Evolutionary conservation across 2,888 invertebrate genomes (phyloP), one percentile per base, ranked within the genome.

Genomic region (Campoletis raptor): DNA sequence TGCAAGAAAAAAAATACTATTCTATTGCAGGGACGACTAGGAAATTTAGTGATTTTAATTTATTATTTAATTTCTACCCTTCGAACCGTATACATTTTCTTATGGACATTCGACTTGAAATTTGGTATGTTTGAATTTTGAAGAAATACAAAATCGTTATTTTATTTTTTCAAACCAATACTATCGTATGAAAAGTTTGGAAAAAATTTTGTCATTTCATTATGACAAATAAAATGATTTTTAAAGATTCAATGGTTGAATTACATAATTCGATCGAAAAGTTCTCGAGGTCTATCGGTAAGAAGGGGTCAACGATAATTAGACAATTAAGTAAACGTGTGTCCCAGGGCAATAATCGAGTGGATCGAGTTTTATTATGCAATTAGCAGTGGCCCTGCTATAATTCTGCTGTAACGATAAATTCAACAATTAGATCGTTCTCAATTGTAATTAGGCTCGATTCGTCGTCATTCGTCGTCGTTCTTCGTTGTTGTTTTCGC

Each of bases 381-480:
- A 61, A 78, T 73, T 78, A 86, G 77, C 48, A 18, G 66, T 69
- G 61, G 21, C 42, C 48, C 78, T 40, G 81, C 73, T 73, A 76
- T 52, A 76, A 57, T 76, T 77, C 81, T 80, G 64, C 80, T 79
- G 79, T 79, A 78, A 77, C 87, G 87, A 93, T 94, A 93, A 93
- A 94, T 93, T 93, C 89, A 89, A 86, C 93, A 93, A 93, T 93
- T 93, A 92, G 81, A 86, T 92, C 92, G 90, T 89, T 92, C 90
- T 92, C 90, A 92, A 91, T 90, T 91, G 92, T 90, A 93, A 93
- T 93, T 93, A 91, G 89, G 89, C 89, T 87, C 91, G 90, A 91
- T 90, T 90, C 88, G 77, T 73, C 77, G 77, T 81, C 83, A 66
- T 61, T 48, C 72, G 64, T 66, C 76, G 67, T 61, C 37, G 73